Base-by-base conservation (phyloP, 2,888 invertebrate species). In the Neocrepidodera transversa region DNA sequence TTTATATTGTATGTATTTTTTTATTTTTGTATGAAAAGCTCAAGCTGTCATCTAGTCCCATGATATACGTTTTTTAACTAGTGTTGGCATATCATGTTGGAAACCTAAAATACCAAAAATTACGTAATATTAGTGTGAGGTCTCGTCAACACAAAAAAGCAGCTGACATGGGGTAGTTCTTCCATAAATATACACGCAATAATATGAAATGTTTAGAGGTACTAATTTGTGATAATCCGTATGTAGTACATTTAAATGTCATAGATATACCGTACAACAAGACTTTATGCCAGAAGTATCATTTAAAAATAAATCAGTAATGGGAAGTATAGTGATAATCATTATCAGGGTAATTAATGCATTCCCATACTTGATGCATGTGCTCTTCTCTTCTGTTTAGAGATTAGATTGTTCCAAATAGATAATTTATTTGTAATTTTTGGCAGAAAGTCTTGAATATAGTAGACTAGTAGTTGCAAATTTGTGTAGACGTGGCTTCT, bases 11-110 rank as follows among this genome's bases (percentile, higher is more conserved):
- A 77, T 78, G 78, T 79, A 78, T 79, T 79, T 79, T 73, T 79
- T 79, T 79, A 79, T 79, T 79, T 79, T 79, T 79, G 77, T 79
- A 79, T 78, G 74, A 76, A 76, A 75, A 78, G 79, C 79, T 79
- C 79, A 79, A 79, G 78, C 78, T 77, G 76, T 77, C 77, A 78
- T 79, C 79, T 79, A 79, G 79, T 79, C 79, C 78, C 78, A 72
- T 71, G 54, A 68, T 69, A 69, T 66, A 71, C 67, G 67, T 68
- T 65, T 67, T 68, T 71, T 71, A 71, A 13, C 8, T 20, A 42
- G 71, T 78, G 77, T 77, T 77, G 76, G 78, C 79, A 79, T 79
- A 79, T 79, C 79, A 79, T 74, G 68, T 73, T 71, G 74, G 74
- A 73, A 76, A 68, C 69, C 69, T 11, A 2, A 16, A 70, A 67